Conservation (phyloP, 2,113 vertebrate species). For the Cryptotis parvus region DNA sequence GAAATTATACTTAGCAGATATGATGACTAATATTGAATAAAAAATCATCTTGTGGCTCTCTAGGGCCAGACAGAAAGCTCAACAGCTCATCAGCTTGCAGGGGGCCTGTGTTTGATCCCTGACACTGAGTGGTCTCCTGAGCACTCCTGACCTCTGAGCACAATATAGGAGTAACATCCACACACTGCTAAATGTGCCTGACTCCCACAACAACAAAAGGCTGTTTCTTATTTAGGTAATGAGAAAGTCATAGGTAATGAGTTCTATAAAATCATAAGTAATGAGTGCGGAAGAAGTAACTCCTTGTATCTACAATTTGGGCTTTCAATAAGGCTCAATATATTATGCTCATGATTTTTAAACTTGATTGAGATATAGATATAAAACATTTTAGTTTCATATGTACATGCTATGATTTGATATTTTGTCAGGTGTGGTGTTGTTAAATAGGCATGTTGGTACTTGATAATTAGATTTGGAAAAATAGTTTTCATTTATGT, state of each 20-base stretch:
- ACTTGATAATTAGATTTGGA: no score
- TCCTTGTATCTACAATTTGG: neutral
- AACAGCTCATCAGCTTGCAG: no score
- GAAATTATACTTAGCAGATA: neutral
- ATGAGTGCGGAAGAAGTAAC: neutral
- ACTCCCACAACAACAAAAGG: no score
- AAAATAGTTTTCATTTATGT: no score
- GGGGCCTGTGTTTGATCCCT: no score
- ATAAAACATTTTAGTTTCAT: neutral
- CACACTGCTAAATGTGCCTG: no score
- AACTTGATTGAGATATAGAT: neutral
- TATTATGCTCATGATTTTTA: neutral
- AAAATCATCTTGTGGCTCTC: slow-evolving; percentile 2
- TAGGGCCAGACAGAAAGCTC: no score
- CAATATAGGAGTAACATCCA: no score
- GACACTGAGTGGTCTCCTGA: no score
- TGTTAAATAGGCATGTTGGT: neutral
- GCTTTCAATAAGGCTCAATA: neutral
- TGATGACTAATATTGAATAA: neutral
- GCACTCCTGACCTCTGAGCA: no score
- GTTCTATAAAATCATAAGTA: neutral
- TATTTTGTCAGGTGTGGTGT: neutral
- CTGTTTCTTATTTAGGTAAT: no score
- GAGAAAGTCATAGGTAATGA: neutral
- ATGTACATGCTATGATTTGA: neutral